Evolutionary conservation across 2,113 vertebrate genomes (phyloP).

Genomic region (Synodontis membranacea): DNA sequence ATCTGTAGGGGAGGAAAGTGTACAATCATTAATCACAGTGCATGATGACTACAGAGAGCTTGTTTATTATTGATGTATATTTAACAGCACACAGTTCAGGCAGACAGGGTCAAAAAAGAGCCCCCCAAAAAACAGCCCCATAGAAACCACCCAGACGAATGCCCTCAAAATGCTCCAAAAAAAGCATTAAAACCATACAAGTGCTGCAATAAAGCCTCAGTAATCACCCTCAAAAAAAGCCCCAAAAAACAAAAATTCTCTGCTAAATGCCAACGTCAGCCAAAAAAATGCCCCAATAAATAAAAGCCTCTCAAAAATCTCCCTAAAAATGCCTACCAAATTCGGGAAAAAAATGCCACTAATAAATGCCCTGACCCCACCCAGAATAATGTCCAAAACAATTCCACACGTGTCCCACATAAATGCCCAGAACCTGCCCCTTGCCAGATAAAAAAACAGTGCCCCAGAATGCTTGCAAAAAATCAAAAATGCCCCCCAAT

Average conservation of each 20-base stretch:
- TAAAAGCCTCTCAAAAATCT: not conserved
- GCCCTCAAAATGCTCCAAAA: not conserved
- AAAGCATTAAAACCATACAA: not conserved
- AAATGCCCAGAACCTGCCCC: not conserved
- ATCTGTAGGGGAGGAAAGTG: constrained; percentile 23
- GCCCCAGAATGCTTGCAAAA: not conserved
- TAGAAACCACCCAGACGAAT: not conserved
- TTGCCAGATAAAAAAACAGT: too few relatives aligned
- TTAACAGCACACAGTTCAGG: not conserved
- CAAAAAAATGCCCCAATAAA: not conserved
- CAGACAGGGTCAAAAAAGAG: not conserved
- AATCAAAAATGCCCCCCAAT: not conserved
- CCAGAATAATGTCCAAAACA: not conserved
- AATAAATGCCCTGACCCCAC: not conserved
- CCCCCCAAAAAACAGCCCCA: not conserved
- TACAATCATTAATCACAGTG: constrained; percentile 37
- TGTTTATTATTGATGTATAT: constrained; percentile 36
- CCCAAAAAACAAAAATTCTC: not conserved
- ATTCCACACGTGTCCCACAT: not conserved
- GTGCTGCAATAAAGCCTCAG: too few relatives aligned
- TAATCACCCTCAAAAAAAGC: not conserved
- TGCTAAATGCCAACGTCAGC: not conserved
- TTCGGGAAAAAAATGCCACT: not conserved
- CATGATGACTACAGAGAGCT: constrained; percentile 17
- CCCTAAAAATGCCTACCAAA: not conserved